These are phyloP conservation scores for Elachura formosa DNA, from an alignment of 2,113 vertebrate species.

Conservation along the genomic window DNA sequence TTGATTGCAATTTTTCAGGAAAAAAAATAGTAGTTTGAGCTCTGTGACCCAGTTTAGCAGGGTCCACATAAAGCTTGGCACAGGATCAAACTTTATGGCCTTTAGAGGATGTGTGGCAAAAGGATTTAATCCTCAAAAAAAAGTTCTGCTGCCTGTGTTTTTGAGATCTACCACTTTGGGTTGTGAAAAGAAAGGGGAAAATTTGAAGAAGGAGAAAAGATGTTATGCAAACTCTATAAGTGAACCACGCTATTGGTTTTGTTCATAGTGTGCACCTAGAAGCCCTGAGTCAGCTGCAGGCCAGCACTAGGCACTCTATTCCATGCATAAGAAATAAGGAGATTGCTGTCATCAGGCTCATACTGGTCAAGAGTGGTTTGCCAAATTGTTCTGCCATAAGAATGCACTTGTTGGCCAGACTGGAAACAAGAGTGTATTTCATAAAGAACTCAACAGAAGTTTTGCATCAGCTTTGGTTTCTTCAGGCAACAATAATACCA, in stretches of 20 bases:
- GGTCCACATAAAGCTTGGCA: background rate
- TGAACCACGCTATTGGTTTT: background rate
- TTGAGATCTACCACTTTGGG: background rate
- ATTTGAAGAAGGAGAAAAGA: background rate
- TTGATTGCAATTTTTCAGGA: background rate
- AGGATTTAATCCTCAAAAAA: background rate
- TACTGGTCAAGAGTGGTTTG: background rate
- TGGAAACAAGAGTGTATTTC: background rate
- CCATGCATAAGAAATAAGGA: conserved; percentile 18
- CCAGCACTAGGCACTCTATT: background rate
- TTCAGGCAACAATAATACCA: background rate
- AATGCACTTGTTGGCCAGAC: background rate
- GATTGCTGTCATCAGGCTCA: background rate
- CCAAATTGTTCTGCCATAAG: conserved; percentile 4
- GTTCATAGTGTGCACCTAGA: background rate
- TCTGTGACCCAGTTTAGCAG: background rate
- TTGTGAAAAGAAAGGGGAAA: background rate
- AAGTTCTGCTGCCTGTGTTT: background rate
- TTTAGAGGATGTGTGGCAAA: background rate
- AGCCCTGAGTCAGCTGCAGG: background rate
- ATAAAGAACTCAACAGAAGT: background rate
- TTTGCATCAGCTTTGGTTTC: conserved; percentile 3
- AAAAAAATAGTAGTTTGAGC: background rate
- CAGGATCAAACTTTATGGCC: background rate
- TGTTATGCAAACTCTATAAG: background rate